Evolutionary conservation across 2,888 invertebrate species (phyloP), one percentile per base, ranked within the genome.

Genomic region (Drosophila histrio): DNA sequence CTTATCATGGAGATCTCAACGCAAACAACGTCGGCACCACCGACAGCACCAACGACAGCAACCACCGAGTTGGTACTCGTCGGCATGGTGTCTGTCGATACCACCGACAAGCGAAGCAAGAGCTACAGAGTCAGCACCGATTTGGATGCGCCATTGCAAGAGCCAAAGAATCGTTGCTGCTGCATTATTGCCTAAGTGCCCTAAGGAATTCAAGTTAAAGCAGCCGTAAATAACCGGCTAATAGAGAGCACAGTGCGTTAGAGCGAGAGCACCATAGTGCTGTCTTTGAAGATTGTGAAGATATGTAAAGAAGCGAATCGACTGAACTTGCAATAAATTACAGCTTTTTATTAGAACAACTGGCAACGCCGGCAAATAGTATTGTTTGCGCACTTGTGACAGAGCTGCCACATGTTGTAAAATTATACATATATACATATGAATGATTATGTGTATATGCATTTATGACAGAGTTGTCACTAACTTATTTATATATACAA

Each of bases 91-190:
- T 49, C 71, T 6, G 54, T 2, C 7, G 76, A 74, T 3, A 34
- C 38, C 50, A 71, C 19, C 1, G 74, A 74, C 44, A 24, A 21
- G 5, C 71, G 43, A 1, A 43, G 60, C 26, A 75, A 59, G 21
- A 65, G 32, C 21, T 74, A 74, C 47, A 75, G 74, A 59, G 52
- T 74, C 4, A 74, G 74, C 56, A 56, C 26, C 15, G 71, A 75
- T 21, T 52, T 75, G 44, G 11, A 34, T 15, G 46, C 46, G 26
- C 13, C 61, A 28, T 56, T 38, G 13, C 13, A 43, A 19, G 21
- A 61, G 41, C 34, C 65, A 0, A 61, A 38, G 5, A 70, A 43
- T 19, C 24, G 76, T 13, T 75, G 74, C 41, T 43, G 76, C 13
- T 74, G 74, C 47, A 17, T n/a, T n/a, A 66, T 75, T 53, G 15